phyloP scores from a whole-genome alignment of 2,888 invertebrate genomes.

The Chloroclysta siterata region DNA sequence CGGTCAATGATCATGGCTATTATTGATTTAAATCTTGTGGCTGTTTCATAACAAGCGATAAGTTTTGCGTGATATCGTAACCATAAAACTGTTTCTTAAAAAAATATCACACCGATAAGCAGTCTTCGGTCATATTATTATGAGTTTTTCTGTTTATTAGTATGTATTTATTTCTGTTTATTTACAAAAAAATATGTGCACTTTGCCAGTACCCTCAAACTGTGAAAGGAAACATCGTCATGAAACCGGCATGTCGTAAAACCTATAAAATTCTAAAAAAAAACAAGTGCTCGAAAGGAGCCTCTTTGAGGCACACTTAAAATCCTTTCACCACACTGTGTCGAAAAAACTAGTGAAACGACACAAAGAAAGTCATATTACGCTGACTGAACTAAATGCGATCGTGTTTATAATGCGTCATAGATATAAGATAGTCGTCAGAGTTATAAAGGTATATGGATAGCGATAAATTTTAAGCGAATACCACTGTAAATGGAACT shows the following conservation, averaged over 20 bases:
- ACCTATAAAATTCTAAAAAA: no score
- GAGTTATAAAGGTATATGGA: slow-evolving; percentile 3
- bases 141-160: no score
- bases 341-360: no score
- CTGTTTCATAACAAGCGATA: not conserved
- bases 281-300: no score
- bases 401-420: slow-evolving; percentile 9
- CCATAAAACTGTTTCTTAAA: not conserved
- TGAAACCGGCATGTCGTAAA: no score
- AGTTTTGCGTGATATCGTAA: slow-evolving; percentile 3
- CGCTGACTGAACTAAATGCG: slow-evolving; percentile 16
- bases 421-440: not conserved
- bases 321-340: no score
- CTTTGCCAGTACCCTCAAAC: no score
- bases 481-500: slow-evolving; percentile 9
- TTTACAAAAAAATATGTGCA: no score
- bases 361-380: not conserved
- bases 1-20: slow-evolving; percentile 8
- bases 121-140: no score
- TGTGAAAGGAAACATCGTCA: no score
- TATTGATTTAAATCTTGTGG: slow-evolving; percentile 9
- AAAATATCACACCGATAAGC: not conserved
- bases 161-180: no score
- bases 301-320: no score
- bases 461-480: slow-evolving; percentile 9